Base-by-base conservation (phyloP, 2,888 invertebrate species). In the Trimorus sp. region DNA sequence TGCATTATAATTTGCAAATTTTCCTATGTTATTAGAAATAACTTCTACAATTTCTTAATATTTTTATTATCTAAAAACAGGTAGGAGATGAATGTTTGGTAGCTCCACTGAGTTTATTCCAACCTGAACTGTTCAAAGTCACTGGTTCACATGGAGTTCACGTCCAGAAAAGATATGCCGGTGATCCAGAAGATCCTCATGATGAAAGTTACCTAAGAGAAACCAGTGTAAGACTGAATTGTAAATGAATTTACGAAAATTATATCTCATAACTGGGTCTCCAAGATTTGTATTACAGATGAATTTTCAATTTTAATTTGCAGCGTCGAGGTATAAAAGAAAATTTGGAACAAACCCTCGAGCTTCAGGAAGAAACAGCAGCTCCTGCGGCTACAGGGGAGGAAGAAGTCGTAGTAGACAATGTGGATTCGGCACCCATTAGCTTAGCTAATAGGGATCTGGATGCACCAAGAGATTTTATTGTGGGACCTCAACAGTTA, bases 11-110 rank as follows among this genome's bases (percentile, higher is more conserved):
- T n/a, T n/a, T n/a, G n/a, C n/a, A n/a, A n/a, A n/a, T n/a, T n/a
- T n/a, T n/a, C n/a, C n/a, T n/a, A n/a, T n/a, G n/a, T n/a, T n/a
- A n/a, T n/a, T n/a, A n/a, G n/a, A n/a, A n/a, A n/a, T n/a, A n/a
- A n/a, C n/a, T n/a, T n/a, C n/a, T n/a, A n/a, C n/a, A n/a, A n/a
- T n/a, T n/a, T n/a, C n/a, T n/a, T n/a, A n/a, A n/a, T n/a, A n/a
- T n/a, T n/a, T n/a, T n/a, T n/a, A n/a, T n/a, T n/a, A n/a, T n/a
- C n/a, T 26, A 26, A 26, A 26, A n/a, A 15, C 38, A 95, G 93
- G 95, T 97, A 6, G 98, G 98, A 0, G 98, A 98, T 91, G 98
- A 98, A 92, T 96, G 97, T 87, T 95, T 98, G 38, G 95, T 98
- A 82, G 98, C 98, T 4, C 98, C 98, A 0, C 91, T 98, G 37